These are phyloP conservation scores for Apis dorsata DNA, from an alignment of 1,140 invertebrate species.

Conservation along the genomic window DNA sequence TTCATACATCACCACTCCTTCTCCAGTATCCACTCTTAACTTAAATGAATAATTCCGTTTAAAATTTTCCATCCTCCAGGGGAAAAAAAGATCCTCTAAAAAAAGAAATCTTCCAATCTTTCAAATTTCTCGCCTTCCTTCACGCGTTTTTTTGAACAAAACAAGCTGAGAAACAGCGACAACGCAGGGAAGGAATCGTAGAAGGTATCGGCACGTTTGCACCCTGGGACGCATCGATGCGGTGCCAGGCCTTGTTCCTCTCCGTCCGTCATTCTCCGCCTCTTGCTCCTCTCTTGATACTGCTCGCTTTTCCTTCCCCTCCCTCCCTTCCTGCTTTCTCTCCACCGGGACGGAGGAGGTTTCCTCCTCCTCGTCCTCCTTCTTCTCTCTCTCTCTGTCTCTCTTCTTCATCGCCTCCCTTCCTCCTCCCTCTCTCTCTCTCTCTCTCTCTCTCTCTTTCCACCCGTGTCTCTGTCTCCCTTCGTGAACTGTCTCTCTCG, in stretches of 20 bases:
- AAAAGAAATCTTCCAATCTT: too few species aligned
- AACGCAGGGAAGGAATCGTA: constrained; percentile 28
- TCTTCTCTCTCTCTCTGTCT: constrained; percentile 26
- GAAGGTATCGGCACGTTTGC: constrained; percentile 46
- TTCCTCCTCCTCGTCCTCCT: constrained; percentile 11
- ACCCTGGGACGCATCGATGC: constrained; percentile 4
- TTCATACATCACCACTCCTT: too few species aligned
- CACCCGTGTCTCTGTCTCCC: not conserved
- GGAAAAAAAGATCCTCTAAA: too few species aligned
- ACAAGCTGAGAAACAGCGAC: not conserved
- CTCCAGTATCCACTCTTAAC: too few species aligned
- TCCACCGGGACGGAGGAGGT: not conserved
- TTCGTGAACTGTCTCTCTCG: constrained; percentile 47
- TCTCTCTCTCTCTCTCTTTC: constrained; percentile 17
- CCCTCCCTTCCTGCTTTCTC: constrained; percentile 46
- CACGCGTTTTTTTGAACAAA: not conserved
- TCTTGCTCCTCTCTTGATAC: constrained; percentile 61
- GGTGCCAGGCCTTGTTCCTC: constrained; percentile 30
- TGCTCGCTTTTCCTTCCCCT: constrained; percentile 69
- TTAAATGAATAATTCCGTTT: too few species aligned
- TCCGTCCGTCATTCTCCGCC: constrained; percentile 53
- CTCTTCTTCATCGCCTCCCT: constrained; percentile 3
- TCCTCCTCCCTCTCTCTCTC: constrained; percentile 11
- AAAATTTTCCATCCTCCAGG: too few species aligned
- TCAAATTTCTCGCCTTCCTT: too few species aligned